phyloP scores from a whole-genome alignment of 37 sponge, comb jelly and placozoan species.

The Spongilla lacustris region DNA sequence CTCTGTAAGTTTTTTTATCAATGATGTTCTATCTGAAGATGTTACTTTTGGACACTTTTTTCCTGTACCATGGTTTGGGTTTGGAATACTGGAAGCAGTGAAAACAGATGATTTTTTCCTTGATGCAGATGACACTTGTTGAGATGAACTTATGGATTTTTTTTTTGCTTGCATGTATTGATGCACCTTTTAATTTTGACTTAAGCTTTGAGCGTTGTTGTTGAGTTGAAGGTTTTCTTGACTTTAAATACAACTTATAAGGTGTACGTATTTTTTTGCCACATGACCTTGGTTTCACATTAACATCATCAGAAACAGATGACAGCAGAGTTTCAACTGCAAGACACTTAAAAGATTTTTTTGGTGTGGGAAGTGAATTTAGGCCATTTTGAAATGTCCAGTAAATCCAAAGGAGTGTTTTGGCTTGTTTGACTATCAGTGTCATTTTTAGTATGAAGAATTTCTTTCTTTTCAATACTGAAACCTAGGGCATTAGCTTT shows the following conservation, averaged over 20 bases:
- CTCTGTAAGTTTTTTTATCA: not conserved
- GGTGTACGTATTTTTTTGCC: not conserved
- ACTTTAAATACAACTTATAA: not conserved
- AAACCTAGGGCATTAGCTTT: not conserved
- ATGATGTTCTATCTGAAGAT: not conserved
- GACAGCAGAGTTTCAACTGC: not conserved
- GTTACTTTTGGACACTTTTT: not conserved
- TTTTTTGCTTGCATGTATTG: not conserved
- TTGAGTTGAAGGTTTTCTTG: not conserved
- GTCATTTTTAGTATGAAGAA: not conserved
- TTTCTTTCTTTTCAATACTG: not conserved
- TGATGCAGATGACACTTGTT: not conserved
- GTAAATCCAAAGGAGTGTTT: not conserved
- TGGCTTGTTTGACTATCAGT: not conserved
- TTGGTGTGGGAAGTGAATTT: not conserved
- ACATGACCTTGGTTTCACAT: not conserved
- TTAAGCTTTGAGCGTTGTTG: not conserved
- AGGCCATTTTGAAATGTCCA: not conserved
- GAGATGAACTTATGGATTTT: not conserved
- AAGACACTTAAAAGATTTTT: not conserved
- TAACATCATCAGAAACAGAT: not conserved
- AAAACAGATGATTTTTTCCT: not conserved
- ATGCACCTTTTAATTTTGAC: not conserved
- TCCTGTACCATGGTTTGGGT: not conserved
- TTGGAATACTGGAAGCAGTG: not conserved